Base-by-base conservation (phyloP, 2,797 vertebrate species). In the Mus spretus region DNA sequence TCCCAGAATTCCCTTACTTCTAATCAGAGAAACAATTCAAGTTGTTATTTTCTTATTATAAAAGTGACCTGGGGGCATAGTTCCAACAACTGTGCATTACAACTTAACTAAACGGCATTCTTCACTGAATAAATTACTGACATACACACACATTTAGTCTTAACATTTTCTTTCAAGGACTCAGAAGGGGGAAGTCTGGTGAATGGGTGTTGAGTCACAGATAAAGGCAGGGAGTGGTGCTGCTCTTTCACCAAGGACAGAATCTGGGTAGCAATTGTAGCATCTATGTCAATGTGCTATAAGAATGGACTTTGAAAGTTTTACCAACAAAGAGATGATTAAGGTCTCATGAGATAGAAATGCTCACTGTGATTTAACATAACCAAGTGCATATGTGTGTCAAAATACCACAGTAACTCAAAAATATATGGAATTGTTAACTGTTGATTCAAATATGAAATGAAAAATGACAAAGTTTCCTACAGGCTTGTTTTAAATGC, bases 41-140 rank as follows among this genome's bases (percentile, higher is more conserved):
- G 47, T 87, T 87, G 44, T 28, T 84, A 84, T 65, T 87, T 72
- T 87, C 34, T 55, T 87, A 55, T n/a, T 72, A 28, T 55, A 34
- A 37, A 72, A 87, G 34, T 34, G 47, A 55, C 28, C 47, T 26
- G 20, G 17, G 20, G n/a, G 84, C 47, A 72, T n/a, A 72, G 65
- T 37, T 50, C 20, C 47, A 72, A 11, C 22, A 55, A 72, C 22
- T n/a, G 50, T 22, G 26, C 31, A 17, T 57, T 63, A 47, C 40
- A 84, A 84, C 47, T 61, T 65, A 84, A 63, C 82, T 47, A 65
- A 65, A 72, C 55, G 22, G 9, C 22, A 72, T 63, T 96, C 78
- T 96, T 81, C 70, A 37, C 10, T 96, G 92, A 97, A 98, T 97
- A 96, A 97, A 98, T 97, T 97, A 93, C 14, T 96, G 63, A 81